Evolutionary conservation across 2,113 vertebrate genomes (phyloP).

Genomic region (Epinephelus cyanopodus): DNA sequence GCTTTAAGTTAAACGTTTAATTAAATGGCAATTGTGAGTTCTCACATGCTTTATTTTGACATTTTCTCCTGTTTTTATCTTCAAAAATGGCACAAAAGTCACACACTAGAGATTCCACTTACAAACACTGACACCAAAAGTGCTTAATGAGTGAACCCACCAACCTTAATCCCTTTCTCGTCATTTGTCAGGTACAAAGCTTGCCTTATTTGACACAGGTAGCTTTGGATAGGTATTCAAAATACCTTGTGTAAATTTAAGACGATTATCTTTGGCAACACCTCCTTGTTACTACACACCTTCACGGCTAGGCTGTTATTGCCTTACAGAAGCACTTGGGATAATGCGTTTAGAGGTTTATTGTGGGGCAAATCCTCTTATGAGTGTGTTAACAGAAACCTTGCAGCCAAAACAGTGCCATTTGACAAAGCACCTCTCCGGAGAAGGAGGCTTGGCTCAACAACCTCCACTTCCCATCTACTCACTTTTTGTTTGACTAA

Average conservation of each 20-base stretch:
- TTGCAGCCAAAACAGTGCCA: slow-evolving; percentile 72
- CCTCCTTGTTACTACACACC: slow-evolving; percentile 57
- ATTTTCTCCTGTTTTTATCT: slow-evolving; percentile 1
- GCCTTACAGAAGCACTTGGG: slow-evolving; percentile 79
- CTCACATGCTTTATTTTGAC: neutral
- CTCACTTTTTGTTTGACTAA: slow-evolving; percentile 22
- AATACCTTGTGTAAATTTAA: slow-evolving; percentile 57
- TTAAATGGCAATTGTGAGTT: neutral
- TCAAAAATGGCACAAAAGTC: neutral
- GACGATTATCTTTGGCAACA: slow-evolving; percentile 53
- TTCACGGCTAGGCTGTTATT: slow-evolving; percentile 71
- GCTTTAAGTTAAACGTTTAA: neutral
- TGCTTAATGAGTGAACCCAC: slow-evolving; percentile 9
- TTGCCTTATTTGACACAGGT: slow-evolving; percentile 11
- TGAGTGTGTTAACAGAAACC: slow-evolving; percentile 77
- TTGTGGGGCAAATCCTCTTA: slow-evolving; percentile 86
- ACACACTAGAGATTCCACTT: neutral
- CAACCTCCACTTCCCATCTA: slow-evolving; percentile 11
- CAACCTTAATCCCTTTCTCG: slow-evolving; percentile 1
- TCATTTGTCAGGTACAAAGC: slow-evolving; percentile 31
- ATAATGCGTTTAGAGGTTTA: slow-evolving; percentile 95
- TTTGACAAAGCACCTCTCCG: slow-evolving; percentile 69
- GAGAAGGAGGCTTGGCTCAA: slow-evolving; percentile 63
- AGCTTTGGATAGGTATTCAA: slow-evolving; percentile 45
- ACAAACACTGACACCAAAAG: neutral